Percentiles rank a stretch among this genome's conserved stretches.
These are phyloP conservation scores for Chlorodrepanis virens DNA, from an alignment of 2,113 vertebrate genomes.

Conservation along the genomic window DNA sequence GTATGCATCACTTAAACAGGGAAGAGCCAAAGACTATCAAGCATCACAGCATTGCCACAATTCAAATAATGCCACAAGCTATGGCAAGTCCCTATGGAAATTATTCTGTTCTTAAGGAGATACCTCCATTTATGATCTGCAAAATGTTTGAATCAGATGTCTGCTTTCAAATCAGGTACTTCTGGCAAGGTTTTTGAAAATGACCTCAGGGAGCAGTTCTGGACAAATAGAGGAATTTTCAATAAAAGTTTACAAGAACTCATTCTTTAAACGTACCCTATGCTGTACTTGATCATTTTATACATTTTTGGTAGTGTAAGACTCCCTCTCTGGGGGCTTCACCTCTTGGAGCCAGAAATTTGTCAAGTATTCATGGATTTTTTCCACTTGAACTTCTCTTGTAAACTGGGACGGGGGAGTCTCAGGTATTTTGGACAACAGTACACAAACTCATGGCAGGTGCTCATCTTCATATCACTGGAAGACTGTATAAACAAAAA, in stretches of 20 bases:
- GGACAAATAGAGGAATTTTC: constrained; percentile 1
- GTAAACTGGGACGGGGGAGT: background rate
- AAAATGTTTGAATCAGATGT: constrained; percentile 41
- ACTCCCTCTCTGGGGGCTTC: background rate
- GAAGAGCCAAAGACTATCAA: background rate
- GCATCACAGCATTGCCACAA: background rate
- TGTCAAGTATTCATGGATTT: background rate
- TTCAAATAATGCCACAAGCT: background rate
- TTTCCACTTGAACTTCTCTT: background rate
- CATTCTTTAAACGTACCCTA: background rate
- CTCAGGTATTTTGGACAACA: background rate
- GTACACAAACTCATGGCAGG: background rate
- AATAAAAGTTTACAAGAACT: constrained; percentile 1
- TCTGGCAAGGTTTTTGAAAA: background rate
- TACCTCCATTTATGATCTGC: constrained; percentile 27
- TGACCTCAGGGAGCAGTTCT: background rate
- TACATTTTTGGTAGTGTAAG: background rate
- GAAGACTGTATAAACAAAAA: background rate
- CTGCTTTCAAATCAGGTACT: constrained; percentile 45
- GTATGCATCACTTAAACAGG: background rate
- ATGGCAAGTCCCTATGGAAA: background rate
- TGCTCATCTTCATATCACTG: background rate
- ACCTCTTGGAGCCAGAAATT: background rate
- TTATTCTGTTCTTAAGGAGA: background rate
- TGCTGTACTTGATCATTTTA: background rate